Evolutionary conservation across 1,140 invertebrate genomes (phyloP).

Genomic region (Drosophila gunungcola): DNA sequence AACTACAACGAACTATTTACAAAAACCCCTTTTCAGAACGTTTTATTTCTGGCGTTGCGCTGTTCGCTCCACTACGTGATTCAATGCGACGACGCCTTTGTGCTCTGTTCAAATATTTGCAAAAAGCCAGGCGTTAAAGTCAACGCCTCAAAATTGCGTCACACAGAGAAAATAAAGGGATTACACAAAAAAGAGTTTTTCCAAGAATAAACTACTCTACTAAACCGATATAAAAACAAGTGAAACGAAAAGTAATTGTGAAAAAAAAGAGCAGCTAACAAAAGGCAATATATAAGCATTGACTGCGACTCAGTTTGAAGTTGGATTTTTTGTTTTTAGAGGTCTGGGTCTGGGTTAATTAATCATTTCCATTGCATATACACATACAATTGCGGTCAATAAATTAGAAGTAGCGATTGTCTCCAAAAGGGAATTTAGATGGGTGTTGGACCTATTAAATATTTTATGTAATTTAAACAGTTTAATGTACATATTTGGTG

Average conservation of each 20-base stretch:
- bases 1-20: slow-evolving; percentile 2
- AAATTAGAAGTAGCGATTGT: neutral
- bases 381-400: slow-evolving; percentile 2
- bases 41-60: neutral
- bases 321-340: slow-evolving; percentile 54
- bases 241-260: slow-evolving; percentile 9
- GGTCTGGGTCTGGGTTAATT: slow-evolving; percentile 82
- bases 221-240: slow-evolving; percentile 1
- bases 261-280: slow-evolving; percentile 20
- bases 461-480: no score
- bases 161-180: slow-evolving; percentile 5
- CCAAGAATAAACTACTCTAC: neutral
- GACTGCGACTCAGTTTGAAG: slow-evolving; percentile 18
- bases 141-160: slow-evolving; percentile 42
- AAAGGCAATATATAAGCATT: slow-evolving; percentile 12
- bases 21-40: slow-evolving; percentile 16
- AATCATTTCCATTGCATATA: slow-evolving; percentile 70
- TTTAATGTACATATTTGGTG: no score
- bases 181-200: neutral
- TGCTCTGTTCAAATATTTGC: slow-evolving; percentile 42
- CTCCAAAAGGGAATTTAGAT: no score
- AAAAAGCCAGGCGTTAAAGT: slow-evolving; percentile 7
- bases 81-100: slow-evolving; percentile 67
- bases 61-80: slow-evolving; percentile 60
- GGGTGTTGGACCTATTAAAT: no score